Base-by-base conservation (phyloP, 35 echinoderm and acorn worm genomes). In the Eucidaris tribuloides region DNA sequence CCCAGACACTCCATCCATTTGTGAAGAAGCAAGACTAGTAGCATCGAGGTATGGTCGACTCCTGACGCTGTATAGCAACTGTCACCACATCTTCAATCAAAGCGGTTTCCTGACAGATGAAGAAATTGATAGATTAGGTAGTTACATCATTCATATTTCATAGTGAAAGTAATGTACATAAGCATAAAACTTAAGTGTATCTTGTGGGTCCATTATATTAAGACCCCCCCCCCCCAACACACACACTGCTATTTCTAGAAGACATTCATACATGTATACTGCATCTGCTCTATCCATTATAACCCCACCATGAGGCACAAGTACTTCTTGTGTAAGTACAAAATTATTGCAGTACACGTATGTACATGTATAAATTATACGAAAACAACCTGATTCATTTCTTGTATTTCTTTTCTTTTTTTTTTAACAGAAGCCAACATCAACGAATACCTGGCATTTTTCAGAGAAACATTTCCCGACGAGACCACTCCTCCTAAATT, bases 401-500 rank as follows among this genome's bases (percentile, higher is more conserved):
- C 9, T 11, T 11, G n/a, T 52, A n/a, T 52, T 11, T n/a, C 9
- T 52, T 52, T 52, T 52, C n/a, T 9, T n/a, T 11, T n/a, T 52
- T 52, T 11, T n/a, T 52, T 52, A 11, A 11, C 48, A 52, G 48
- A 52, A 11, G 48, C 48, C 48, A 52, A 52, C 48, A 52, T 52
- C n/a, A 52, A 52, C 9, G 48, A 52, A n/a, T 52, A 52, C 48
- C 9, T 52, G 48, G 48, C 48, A 52, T 52, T 11, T n/a, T 52
- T 52, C 48, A 52, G 48, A n/a, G 9, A 11, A n/a, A n/a, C 9
- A n/a, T 52, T 52, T 52, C 9, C 9, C 9, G 9, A 52, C n/a
- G 85, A 87, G 32, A 87, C 76, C 11, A 58, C 79, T 0, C 35
- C 58, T 17, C 88, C 81, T 2, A 90, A 90, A 54, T 58, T 84